Conservation (phyloP, 2,888 invertebrate genomes). For the Eupithecia pulchellata region DNA sequence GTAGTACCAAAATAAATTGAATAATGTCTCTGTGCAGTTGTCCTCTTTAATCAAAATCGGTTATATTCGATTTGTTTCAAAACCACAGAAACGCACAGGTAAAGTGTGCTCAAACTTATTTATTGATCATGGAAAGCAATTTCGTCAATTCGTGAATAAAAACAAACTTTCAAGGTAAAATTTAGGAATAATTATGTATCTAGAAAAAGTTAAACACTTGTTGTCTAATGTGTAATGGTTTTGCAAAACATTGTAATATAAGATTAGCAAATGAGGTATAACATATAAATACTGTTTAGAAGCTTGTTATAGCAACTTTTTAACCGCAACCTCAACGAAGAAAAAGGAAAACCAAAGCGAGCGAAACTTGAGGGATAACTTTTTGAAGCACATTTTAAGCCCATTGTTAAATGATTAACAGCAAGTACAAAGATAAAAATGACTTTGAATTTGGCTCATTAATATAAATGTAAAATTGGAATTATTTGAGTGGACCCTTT, state of each 20-base stretch:
- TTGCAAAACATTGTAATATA: neutral
- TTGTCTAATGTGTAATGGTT: neutral
- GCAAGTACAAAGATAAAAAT: constrained; percentile 18
- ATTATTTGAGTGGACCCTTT: constrained; percentile 33
- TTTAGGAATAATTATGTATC: too few species aligned
- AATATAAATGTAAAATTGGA: constrained; percentile 36
- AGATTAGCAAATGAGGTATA: constrained; percentile 7
- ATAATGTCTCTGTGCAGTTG: neutral
- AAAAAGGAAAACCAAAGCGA: constrained; percentile 30
- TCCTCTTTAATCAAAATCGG: neutral
- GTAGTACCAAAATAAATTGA: too few species aligned
- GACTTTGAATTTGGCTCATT: constrained; percentile 32
- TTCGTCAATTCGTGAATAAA: neutral
- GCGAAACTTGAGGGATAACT: constrained; percentile 35
- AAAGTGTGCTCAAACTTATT: neutral
- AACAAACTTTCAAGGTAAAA: constrained; percentile 4
- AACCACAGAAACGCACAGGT: neutral
- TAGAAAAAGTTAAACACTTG: too few species aligned
- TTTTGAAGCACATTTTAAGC: constrained; percentile 25
- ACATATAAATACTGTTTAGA: constrained; percentile 27
- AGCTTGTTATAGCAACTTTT: constrained; percentile 35
- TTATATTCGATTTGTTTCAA: constrained; percentile 1
- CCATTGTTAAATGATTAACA: constrained; percentile 36
- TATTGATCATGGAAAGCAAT: constrained; percentile 6
- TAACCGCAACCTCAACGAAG: constrained; percentile 29